Conservation (phyloP, 2,888 invertebrate genomes). For the Tuta absoluta region DNA sequence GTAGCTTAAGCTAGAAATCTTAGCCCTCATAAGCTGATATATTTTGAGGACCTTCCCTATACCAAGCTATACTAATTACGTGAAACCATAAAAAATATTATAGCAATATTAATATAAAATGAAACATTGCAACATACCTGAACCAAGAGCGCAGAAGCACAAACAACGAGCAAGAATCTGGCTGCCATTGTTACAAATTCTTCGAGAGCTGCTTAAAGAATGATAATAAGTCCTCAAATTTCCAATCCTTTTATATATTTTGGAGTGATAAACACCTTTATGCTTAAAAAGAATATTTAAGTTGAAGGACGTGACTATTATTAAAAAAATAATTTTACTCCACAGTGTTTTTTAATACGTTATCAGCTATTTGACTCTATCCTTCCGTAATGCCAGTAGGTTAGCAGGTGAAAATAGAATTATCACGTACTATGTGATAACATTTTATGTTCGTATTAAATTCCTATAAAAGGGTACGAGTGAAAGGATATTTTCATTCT, state of each 20-base stretch:
- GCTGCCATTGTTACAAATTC: slow-evolving; percentile 27
- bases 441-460: neutral
- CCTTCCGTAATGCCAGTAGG: slow-evolving; percentile 44
- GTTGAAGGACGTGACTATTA: neutral
- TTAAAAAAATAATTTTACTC: neutral
- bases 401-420: neutral
- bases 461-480: slow-evolving; percentile 4
- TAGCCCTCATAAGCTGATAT: too few relatives aligned
- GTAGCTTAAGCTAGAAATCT: too few relatives aligned
- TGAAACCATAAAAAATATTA: too few relatives aligned
- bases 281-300: neutral
- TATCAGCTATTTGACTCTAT: neutral
- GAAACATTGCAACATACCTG: too few relatives aligned
- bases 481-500: slow-evolving; percentile 16
- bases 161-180: slow-evolving; percentile 29
- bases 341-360: neutral
- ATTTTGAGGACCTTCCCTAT: too few relatives aligned
- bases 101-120: too few relatives aligned
- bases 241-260: neutral
- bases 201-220: slow-evolving; percentile 17
- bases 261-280: neutral
- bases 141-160: slow-evolving; percentile 33
- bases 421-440: neutral
- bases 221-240: neutral
- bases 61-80: too few relatives aligned